phyloP scores from a whole-genome alignment of 2,797 vertebrate species.

The Rhodeus uyekii region DNA sequence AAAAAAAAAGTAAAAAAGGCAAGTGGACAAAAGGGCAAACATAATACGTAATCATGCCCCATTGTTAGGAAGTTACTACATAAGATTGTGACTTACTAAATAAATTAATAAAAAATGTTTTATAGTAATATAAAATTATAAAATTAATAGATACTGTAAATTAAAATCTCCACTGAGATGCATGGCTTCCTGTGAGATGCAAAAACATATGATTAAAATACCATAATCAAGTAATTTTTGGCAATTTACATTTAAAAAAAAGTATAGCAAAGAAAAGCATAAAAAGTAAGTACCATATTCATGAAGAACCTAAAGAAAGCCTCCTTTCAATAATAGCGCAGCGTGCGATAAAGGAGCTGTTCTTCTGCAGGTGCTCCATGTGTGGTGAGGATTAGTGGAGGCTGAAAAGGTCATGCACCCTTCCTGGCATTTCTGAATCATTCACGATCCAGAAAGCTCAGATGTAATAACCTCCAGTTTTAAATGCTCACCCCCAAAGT shows the following conservation, averaged over 20 bases:
- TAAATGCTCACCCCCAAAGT: slow-evolving; percentile 31
- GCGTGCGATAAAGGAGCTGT: slow-evolving; percentile 3
- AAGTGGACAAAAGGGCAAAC: background rate
- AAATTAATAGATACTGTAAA: background rate
- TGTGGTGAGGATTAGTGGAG: slow-evolving; percentile 37
- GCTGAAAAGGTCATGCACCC: slow-evolving; percentile 39
- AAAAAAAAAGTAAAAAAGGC: background rate
- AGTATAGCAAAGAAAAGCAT: background rate
- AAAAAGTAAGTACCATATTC: background rate
- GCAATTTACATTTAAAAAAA: too few relatives aligned
- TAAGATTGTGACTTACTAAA: background rate
- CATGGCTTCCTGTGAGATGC: background rate
- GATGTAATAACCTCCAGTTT: slow-evolving; percentile 36
- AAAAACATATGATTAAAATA: background rate
- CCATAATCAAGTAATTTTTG: background rate
- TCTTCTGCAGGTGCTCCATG: slow-evolving; percentile 24
- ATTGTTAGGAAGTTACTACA: background rate
- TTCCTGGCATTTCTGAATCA: slow-evolving; percentile 38
- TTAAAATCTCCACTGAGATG: background rate
- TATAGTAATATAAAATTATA: background rate
- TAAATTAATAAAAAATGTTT: background rate
- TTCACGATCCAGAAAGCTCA: slow-evolving; percentile 31
- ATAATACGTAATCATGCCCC: background rate
- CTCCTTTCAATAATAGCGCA: background rate
- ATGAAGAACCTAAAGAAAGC: background rate